Base-by-base conservation (phyloP, 2,113 vertebrate species). In the Corythornis cristatus region DNA sequence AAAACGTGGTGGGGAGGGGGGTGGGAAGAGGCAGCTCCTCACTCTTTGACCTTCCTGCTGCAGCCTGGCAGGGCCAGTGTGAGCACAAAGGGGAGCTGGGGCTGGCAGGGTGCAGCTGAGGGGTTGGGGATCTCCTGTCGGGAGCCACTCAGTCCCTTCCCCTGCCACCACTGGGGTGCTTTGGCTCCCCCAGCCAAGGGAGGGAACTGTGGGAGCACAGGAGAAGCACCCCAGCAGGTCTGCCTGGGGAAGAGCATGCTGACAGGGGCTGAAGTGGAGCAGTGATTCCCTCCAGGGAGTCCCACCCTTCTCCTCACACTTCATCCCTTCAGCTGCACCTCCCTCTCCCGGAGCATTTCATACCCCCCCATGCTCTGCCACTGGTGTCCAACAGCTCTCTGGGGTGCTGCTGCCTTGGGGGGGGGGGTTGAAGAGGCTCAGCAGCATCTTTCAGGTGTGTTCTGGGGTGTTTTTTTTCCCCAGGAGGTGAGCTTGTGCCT, bases 401-500 rank as follows among this genome's bases (percentile, higher is more conserved):
- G 14, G 6, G 15, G 29, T 61, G 60, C 35, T 62, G 21, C 33
- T 60, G 5, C 8, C 11, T 12, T 18, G 62, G 43, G 26, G 10
- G 16, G 20, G 43, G 72, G 72, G 37, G 3, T 33, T 57, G 56
- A n/a, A 48, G 81, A 58, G 45, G 61, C 7, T 50, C 33, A 46
- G 17, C 15, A 50, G 76, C 72, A n/a, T 46, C 40, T 87, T 33
- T 60, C 68, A 19, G 8, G 45, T 31, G 56, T 50, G 6, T 53
- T 50, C 23, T 50, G 48, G 22, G 22, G 22, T 50, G 50, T 15
- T 50, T 50, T 50, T 50, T 50, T 88, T 35, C 95, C 89, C 19
- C 79, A 98, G 97, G 96, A 97, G 97, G 96, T 97, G 96, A 97
- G 93, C 57, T 96, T 25, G 96, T 96, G 92, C 92, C 96, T 91